Evolutionary conservation across 2,888 invertebrate genomes (phyloP).

Genomic region (Gastracanthus pulcherrimus): DNA sequence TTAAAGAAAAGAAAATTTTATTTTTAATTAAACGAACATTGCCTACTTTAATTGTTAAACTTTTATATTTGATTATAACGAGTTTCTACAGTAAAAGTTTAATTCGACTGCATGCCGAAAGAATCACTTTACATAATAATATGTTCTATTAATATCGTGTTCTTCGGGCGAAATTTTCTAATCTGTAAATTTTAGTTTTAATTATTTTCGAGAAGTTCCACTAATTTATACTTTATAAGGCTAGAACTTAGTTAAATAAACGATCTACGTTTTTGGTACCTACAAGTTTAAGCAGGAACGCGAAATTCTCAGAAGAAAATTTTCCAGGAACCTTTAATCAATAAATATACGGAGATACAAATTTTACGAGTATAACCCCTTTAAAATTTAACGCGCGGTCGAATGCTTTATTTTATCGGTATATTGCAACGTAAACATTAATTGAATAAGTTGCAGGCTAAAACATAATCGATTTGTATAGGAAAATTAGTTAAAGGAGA

Average conservation of each 20-base stretch:
- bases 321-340: background rate
- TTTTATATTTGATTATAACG: too few species aligned
- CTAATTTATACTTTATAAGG: background rate
- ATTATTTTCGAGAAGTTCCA: too few species aligned
- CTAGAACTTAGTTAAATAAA: background rate
- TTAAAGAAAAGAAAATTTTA: too few species aligned
- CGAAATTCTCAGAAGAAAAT: background rate
- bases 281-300: background rate
- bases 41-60: too few species aligned
- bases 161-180: too few species aligned
- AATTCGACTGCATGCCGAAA: too few species aligned
- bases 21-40: too few species aligned
- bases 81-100: too few species aligned
- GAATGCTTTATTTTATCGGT: background rate
- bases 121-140: too few species aligned
- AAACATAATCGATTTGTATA: background rate
- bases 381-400: too few species aligned
- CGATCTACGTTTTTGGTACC: background rate
- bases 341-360: conserved; percentile 5
- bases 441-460: background rate
- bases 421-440: conserved; percentile 11
- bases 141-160: too few species aligned
- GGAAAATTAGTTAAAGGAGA: background rate
- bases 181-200: too few species aligned
- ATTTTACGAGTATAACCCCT: conserved; percentile 10